Evolutionary conservation across 2,797 vertebrate genomes (phyloP), one percentile per base, ranked within the genome.

Genomic region (Megalops cyprinoides): DNA sequence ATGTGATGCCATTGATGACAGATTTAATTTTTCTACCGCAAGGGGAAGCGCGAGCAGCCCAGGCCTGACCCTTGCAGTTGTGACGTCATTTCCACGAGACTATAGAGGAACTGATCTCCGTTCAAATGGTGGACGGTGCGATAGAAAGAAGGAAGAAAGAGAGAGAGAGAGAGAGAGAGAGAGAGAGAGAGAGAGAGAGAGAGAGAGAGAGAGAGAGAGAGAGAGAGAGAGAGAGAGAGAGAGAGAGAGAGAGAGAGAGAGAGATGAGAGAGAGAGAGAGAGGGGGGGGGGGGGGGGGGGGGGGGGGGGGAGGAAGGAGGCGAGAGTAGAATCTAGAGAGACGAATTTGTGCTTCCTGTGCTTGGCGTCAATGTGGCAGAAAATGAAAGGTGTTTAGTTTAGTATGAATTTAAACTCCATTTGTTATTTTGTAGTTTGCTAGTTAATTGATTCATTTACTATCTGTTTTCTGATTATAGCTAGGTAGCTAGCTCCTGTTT

Each of bases 341-440:
- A 73, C 81, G 87, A 87, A 83, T 87, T 90, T 91, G 84, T 81
- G 79, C 58, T 73, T 84, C 83, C 81, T 80, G 56, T 80, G 89
- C 79, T 94, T 94, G 93, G 93, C 92, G 92, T 90, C 90, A 93
- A 92, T 87, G 87, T 84, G 86, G 82, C 82, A 77, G 75, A 76
- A 67, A 82, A 83, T 77, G 34, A 77, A 58, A 74, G 73, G 10
- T 48, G 73, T 48, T 31, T 49, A 71, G 67, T 71, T n/a, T n/a
- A n/a, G 39, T 37, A 65, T 71, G 44, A n/a, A 51, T 74, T 44
- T 49, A 23, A 48, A 74, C 12, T 74, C 14, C 7, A 23, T 7
- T 49, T 25, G 48, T 46, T 74, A 74, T 74, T 74, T 74, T 74
- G 4, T 48, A 46, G 37, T 5, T 71, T 14, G 37, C 39, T 44